Conservation (phyloP, 1,140 invertebrate genomes). For the Bradysia coprophila region DNA sequence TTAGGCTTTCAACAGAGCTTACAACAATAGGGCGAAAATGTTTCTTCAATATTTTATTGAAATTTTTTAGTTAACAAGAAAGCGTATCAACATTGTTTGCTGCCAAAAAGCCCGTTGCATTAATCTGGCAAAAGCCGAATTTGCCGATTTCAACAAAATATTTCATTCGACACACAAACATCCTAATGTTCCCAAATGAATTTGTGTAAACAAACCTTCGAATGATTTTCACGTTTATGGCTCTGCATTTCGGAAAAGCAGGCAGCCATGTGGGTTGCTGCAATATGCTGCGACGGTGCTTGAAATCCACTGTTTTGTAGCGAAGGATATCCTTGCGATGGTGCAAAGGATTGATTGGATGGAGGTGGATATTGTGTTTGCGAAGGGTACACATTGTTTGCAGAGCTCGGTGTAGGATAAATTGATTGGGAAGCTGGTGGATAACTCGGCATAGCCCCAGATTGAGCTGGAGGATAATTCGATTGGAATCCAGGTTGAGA, state of each 20-base stretch:
- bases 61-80: no score
- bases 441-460: background rate
- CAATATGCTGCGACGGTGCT: slow-evolving; percentile 6
- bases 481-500: background rate
- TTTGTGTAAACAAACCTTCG: background rate
- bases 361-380: slow-evolving; percentile 3
- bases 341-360: slow-evolving; percentile 3
- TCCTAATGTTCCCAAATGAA: background rate
- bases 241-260: slow-evolving; percentile 7
- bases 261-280: slow-evolving; percentile 7
- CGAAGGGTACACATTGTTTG: slow-evolving; percentile 2
- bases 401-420: background rate
- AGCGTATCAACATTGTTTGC: no score
- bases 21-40: no score
- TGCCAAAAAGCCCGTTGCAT: no score
- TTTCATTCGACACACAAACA: no score
- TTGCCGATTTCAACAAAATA: no score
- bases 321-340: slow-evolving; percentile 8
- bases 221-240: slow-evolving; percentile 3
- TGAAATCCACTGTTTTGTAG: slow-evolving; percentile 9
- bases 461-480: background rate
- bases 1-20: no score
- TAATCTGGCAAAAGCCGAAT: no score
- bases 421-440: background rate
- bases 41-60: no score